Base-by-base conservation (phyloP, 30 jellyfish, hydroid and myxozoan species). In the Aurelia aurita complex sp. Pacific region DNA sequence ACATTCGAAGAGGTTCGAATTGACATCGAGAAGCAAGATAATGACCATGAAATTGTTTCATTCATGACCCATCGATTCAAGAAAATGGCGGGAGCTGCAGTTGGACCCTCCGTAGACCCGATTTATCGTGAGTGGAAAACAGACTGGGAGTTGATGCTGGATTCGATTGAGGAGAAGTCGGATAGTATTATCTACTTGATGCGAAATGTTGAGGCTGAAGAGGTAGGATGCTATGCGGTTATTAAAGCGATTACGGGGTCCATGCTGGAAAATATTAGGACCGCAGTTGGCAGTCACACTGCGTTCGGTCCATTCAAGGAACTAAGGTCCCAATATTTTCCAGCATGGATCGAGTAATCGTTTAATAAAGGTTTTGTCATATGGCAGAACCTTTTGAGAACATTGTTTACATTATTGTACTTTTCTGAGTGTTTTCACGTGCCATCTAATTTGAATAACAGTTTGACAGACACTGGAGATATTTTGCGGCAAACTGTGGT, bases 91-190 rank as follows among this genome's bases (percentile, higher is more conserved):
- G 96, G 96, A 3, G 92, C 84, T 4, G 91, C 90, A 50, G 90
- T 71, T 65, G 97, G 92, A 73, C 89, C 94, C 17, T 54, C 89
- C 1, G 80, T 85, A 66, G 96, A 83, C 50, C 98, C 98, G 79
- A 83, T 94, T 43, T 94, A 94, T 82, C 90, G 96, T 32, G 98
- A 94, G 36, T 94, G 98, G 98, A 88, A 94, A 70, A 57, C 91
- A 9, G 97, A 94, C 4, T 94, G 97, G 97, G 97, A 94, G 59
- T 23, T 73, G 79, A 94, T 73, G 88, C 11, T 94, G 87, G 98
- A 94, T 6, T 54, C 83, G 75, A 75, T 94, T 35, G 96, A 88
- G 46, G 95, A 94, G 78, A 78, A 80, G 55, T 55, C 90, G 19
- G 97, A 94, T 19, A 83, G 86, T 79, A 80, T 91, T 52, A 77